phyloP scores from a whole-genome alignment of 2,113 vertebrate species.

The Ailuropoda melanoleuca region DNA sequence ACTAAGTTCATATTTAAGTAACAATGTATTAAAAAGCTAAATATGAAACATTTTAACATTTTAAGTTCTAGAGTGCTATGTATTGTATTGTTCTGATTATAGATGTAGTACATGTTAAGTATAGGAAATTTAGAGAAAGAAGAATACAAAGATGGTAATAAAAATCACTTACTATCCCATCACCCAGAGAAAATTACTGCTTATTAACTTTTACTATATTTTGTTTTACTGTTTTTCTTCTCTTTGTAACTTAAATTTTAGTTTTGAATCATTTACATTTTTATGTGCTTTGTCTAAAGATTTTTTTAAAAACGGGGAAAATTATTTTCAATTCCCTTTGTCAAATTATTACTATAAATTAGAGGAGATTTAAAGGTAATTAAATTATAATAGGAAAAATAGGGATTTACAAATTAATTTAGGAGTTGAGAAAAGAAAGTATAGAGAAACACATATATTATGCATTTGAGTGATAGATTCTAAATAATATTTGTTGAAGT shows the following conservation, averaged over 20 bases:
- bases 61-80: not conserved
- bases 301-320: not conserved
- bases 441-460: not conserved
- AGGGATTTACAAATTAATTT: not conserved
- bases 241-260: not conserved
- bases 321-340: not conserved
- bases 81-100: not conserved
- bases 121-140: not conserved
- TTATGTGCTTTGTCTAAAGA: not conserved
- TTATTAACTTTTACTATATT: not conserved
- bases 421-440: slow-evolving; percentile 1
- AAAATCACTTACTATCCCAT: not conserved
- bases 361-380: not conserved
- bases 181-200: not conserved
- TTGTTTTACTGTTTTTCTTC: not conserved
- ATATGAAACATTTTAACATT: not conserved
- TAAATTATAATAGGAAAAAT: not conserved
- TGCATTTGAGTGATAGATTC: not conserved
- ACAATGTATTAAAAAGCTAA: not conserved
- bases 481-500: not conserved
- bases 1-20: not conserved
- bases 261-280: slow-evolving; percentile 1
- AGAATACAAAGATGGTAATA: not conserved
- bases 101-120: not conserved
- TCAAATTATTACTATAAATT: slow-evolving; percentile 26